A percentile compares a stretch with the other conserved stretches of the same genome.
Conservation (phyloP, 2,888 invertebrate species). For the Cheiracanthium punctorium region DNA sequence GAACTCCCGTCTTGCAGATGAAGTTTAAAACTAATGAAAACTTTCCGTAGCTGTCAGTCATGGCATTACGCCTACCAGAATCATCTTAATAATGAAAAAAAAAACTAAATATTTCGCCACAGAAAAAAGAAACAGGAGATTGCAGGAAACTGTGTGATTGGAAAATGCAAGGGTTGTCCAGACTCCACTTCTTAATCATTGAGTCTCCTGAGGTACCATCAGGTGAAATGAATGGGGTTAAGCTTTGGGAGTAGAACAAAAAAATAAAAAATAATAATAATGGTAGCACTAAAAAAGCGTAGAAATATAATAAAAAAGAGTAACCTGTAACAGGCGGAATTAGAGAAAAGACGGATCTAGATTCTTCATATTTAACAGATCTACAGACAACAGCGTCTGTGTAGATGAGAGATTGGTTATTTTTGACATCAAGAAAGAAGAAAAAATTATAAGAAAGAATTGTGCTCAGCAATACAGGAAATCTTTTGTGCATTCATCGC, state of each 20-base stretch:
- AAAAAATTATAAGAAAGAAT: too few species aligned
- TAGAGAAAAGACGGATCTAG: too few species aligned
- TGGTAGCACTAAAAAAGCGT: too few species aligned
- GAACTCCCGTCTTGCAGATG: constrained; percentile 62
- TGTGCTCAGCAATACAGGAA: too few species aligned
- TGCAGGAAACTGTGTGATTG: constrained; percentile 59
- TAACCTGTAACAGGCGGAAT: too few species aligned
- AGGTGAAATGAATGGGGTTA: constrained; percentile 62
- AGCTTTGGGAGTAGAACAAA: constrained; percentile 37
- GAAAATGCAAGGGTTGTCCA: constrained; percentile 64
- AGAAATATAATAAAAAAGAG: too few species aligned
- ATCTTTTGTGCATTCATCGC: too few species aligned
- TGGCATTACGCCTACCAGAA: constrained; percentile 64
- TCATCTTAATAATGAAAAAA: constrained; percentile 53
- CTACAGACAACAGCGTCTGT: too few species aligned
- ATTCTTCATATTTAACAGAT: too few species aligned
- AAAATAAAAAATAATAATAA: constrained; percentile 33
- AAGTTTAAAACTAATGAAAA: constrained; percentile 69
- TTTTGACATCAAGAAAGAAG: too few species aligned
- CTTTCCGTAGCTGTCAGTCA: constrained; percentile 67
- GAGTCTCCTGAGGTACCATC: constrained; percentile 47
- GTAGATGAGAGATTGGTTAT: too few species aligned
- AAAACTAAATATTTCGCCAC: constrained; percentile 36
- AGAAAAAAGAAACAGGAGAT: constrained; percentile 57
- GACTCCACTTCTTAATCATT: constrained; percentile 64